Evolutionary conservation across 2,797 vertebrate genomes (phyloP), one percentile per base, ranked within the genome.

Genomic region (Adelosebastes latens): DNA sequence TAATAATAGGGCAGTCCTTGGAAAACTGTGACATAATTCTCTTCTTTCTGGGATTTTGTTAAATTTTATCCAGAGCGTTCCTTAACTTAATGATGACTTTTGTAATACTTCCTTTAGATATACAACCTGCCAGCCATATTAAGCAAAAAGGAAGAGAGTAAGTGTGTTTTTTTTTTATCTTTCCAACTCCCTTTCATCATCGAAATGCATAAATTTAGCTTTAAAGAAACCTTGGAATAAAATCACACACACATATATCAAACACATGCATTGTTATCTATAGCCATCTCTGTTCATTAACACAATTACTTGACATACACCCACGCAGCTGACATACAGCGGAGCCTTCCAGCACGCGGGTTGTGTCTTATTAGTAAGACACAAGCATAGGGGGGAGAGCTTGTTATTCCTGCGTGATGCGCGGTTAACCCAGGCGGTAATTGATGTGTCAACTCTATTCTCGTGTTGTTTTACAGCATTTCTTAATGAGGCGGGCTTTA

Each of bases 71-170:
- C 11, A 24, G 52, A 64, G 5, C 10, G 1, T 58, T 36, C 6
- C n/a, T 58, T 39, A 29, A 66, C 10, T 25, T 34, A 59, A 34
- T 86, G 12, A 46, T 79, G 4, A 4, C 62, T 77, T 79, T 34
- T 79, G 6, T 59, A 14, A 55, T 42, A 68, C 36, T 59, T 69
- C 83, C 25, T 93, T 52, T 87, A 99, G 98, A 99, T 99, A 93
- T 99, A 99, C 83, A 99, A 98, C 1, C 93, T 99, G 64, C 98
- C 98, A 55, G 97, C 97, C 65, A 97, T 99, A 88, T 96, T 99
- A 81, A 99, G 97, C 96, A 99, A 99, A 95, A 99, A 98, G 88
- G 98, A 99, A 94, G 98, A 99, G 95, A 98, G 98, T 99, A 96
- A 98, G 98, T 96, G 87, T 69, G 8, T 3, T 63, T 73, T 73